These are phyloP conservation scores for Chitala chitala DNA, from an alignment of 2,113 vertebrate genomes.

Conservation along the genomic window DNA sequence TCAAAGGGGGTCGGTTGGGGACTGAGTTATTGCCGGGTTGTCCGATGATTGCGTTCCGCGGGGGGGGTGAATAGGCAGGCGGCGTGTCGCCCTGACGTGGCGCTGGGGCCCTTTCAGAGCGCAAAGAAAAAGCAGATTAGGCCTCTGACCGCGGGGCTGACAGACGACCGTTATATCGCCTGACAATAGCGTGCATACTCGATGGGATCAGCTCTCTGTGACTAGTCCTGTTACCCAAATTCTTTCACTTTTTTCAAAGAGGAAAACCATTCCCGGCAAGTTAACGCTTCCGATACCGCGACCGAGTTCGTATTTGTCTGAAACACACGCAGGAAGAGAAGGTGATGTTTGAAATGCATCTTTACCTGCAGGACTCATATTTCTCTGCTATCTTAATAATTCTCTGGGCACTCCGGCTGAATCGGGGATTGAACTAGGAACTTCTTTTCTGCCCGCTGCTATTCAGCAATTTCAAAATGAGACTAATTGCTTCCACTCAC, in stretches of 20 bases:
- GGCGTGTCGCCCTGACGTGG: slow-evolving; percentile 70
- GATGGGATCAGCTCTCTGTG: slow-evolving; percentile 68
- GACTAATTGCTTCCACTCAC: too few species aligned
- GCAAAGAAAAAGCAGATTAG: slow-evolving; percentile 72
- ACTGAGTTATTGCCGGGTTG: slow-evolving; percentile 82
- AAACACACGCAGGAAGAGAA: not conserved
- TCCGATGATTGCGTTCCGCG: slow-evolving; percentile 86
- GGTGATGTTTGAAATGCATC: too few species aligned
- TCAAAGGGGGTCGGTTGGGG: slow-evolving; percentile 74
- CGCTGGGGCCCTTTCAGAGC: slow-evolving; percentile 73
- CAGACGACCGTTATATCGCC: slow-evolving; percentile 66
- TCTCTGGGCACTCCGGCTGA: too few species aligned
- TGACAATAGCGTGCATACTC: slow-evolving; percentile 79
- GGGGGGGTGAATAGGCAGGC: slow-evolving; percentile 78
- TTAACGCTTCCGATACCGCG: slow-evolving; percentile 39
- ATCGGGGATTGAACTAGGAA: too few species aligned
- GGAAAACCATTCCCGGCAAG: slow-evolving; percentile 35
- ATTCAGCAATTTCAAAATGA: too few species aligned
- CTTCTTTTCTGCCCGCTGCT: not conserved
- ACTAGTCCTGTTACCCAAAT: slow-evolving; percentile 45
- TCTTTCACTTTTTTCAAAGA: slow-evolving; percentile 31
- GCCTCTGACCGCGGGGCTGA: slow-evolving; percentile 72
- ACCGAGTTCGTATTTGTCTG: slow-evolving; percentile 17
- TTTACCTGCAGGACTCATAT: too few species aligned
- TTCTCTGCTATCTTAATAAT: too few species aligned